These are phyloP conservation scores for Agrotis clavis DNA, from an alignment of 2,888 invertebrate species.

Conservation along the genomic window DNA sequence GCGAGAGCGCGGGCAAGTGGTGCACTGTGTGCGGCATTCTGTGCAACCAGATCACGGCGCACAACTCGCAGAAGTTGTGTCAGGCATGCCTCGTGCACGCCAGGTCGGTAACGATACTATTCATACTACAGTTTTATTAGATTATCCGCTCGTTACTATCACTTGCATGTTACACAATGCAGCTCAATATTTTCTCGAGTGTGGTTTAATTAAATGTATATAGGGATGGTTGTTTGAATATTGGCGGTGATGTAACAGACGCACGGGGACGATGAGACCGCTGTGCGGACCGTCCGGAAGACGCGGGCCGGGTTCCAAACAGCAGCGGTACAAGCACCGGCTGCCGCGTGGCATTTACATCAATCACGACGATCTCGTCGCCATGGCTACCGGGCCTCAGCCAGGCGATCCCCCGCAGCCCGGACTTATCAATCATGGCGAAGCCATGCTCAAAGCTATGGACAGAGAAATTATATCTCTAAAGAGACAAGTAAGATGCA, in stretches of 20 bases:
- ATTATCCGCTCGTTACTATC: conserved; percentile 66
- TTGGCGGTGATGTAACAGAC: conserved; percentile 92
- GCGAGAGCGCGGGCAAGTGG: conserved; percentile 85
- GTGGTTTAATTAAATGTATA: conserved; percentile 66
- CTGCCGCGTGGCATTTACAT: conserved; percentile 99
- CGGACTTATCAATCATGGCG: conserved; percentile 92
- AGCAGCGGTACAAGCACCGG: conserved; percentile 94
- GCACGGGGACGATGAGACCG: conserved; percentile 95
- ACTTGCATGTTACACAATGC: conserved; percentile 73
- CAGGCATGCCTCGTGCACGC: conserved; percentile 92
- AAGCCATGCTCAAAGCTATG: conserved; percentile 97
- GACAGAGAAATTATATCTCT: conserved; percentile 98
- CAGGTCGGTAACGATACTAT: conserved; percentile 87
- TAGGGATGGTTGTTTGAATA: conserved; percentile 79
- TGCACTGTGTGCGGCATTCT: conserved; percentile 90
- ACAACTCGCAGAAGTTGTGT: conserved; percentile 90
- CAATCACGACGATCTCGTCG: conserved; percentile 98
- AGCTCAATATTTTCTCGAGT: conserved; percentile 68
- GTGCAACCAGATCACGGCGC: conserved; percentile 88
- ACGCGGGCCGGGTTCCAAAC: conserved; percentile 89
- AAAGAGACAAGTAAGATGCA: conserved; percentile 97
- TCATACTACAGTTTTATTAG: conserved; percentile 66
- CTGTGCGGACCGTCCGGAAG: conserved; percentile 94
- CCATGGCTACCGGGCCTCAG: conserved; percentile 95
- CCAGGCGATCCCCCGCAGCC: conserved; percentile 90